Evolutionary conservation across 1,140 invertebrate species (phyloP), one percentile per base, ranked within the genome.

Genomic region (Phortica variegata): DNA sequence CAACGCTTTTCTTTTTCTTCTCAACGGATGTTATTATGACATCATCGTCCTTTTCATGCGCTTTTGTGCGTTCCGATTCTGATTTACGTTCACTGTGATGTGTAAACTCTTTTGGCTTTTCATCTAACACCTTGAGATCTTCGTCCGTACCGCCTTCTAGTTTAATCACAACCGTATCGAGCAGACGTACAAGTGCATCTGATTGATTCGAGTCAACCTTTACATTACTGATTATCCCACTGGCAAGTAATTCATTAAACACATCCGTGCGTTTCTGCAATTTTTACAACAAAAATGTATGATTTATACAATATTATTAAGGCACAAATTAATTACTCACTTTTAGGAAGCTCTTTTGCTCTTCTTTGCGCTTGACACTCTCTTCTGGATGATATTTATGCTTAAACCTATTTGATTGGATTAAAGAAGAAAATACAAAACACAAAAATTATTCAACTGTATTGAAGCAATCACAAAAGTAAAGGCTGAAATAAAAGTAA

Each of bases 391-490:
- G 95, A 76, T 98, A 99, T 79, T 98, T 98, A 54, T 92, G 86
- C 78, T 96, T 95, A 82, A 99, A 99, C 97, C 97, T 99, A 77
- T 15, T n/a, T n/a, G n/a, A n/a, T n/a, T n/a, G n/a, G n/a, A n/a
- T n/a, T n/a, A n/a, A n/a, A n/a, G n/a, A n/a, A n/a, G n/a, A n/a
- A n/a, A n/a, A n/a, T n/a, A n/a, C n/a, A n/a, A n/a, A n/a, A n/a
- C n/a, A n/a, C n/a, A n/a, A n/a, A n/a, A n/a, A n/a, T n/a, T n/a
- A n/a, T n/a, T n/a, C n/a, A n/a, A n/a, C n/a, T n/a, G n/a, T n/a
- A n/a, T n/a, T n/a, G n/a, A n/a, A n/a, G n/a, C n/a, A n/a, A n/a
- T n/a, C n/a, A n/a, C 16, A n/a, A 48, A 21, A 45, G 21, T 15
- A 23, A 34, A 53, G 8, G 39, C 6, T 15, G 7, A 26, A 6